Evolutionary conservation across 1,140 invertebrate genomes (phyloP), one percentile per base, ranked within the genome.

Genomic region (Theocolax elegans): DNA sequence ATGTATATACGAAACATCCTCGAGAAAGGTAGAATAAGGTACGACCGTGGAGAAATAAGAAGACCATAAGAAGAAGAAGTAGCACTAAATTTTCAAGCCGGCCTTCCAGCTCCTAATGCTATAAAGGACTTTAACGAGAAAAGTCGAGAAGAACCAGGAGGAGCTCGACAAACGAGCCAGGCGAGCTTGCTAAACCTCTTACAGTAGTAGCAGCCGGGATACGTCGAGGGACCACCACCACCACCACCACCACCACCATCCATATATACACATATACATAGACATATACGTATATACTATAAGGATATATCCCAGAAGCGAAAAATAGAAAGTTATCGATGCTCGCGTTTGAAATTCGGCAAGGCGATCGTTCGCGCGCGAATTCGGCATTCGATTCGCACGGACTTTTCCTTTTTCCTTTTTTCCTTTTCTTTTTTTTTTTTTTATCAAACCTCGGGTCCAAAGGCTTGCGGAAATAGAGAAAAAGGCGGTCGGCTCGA

Each of bases 111-210:
- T 19, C 35, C 49, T 54, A 65, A 65, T 51, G 63, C 49, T 65
- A 65, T 54, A 65, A 65, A 65, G 49, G 63, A 65, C 49, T 65
- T 65, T 65, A 65, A 65, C 49, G 63, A 65, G 49, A 53, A 65
- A 65, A 65, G 63, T 65, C 63, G 63, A 63, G 63, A 54, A 65
- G 63, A 65, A 65, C 42, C 38, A 63, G 59, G n/a, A 49, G 58
- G 12, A 17, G 40, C 58, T n/a, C 4, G 31, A 35, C 31, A 35
- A 35, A 35, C 31, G 31, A 35, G 31, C 31, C 31, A 42, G 56
- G n/a, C 31, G 4, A 29, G 60, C 54, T 29, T 29, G 44, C 60
- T 63, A 63, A 63, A 63, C 60, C 60, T 63, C 60, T 63, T 63
- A 63, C 60, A 49, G 46, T 49, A 49, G 60, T 63, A 63, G 49